Conservation (phyloP, 2,113 vertebrate genomes). For the Nansenia antarctica region DNA sequence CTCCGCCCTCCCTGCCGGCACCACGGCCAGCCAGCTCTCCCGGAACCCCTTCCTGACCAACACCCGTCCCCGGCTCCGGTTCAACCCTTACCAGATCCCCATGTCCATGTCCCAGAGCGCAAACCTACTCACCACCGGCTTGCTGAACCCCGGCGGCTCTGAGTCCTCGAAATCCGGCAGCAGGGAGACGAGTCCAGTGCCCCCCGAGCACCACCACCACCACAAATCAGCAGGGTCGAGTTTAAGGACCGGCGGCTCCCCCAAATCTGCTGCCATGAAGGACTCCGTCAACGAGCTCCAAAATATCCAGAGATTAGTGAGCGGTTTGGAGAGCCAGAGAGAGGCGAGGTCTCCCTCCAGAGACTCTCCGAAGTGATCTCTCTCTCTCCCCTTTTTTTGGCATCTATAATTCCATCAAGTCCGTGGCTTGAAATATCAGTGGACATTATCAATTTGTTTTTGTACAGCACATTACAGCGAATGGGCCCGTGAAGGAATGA, state of each 20-base stretch:
- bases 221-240: slow-evolving; percentile 68
- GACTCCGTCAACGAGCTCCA: slow-evolving; percentile 96
- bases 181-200: slow-evolving; percentile 87
- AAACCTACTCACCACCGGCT: slow-evolving; percentile 83
- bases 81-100: slow-evolving; percentile 96
- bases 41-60: slow-evolving; percentile 91
- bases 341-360: slow-evolving; percentile 83
- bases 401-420: slow-evolving; percentile 32
- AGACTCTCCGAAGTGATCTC: slow-evolving; percentile 90
- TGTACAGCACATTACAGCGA: slow-evolving; percentile 84
- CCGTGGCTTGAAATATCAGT: slow-evolving; percentile 64
- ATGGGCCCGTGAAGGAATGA: slow-evolving; percentile 32
- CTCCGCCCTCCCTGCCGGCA: slow-evolving; percentile 86
- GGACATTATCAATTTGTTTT: slow-evolving; percentile 73
- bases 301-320: slow-evolving; percentile 98
- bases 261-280: slow-evolving; percentile 87
- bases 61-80: slow-evolving; percentile 89
- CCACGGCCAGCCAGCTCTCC: slow-evolving; percentile 82
- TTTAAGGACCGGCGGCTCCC: slow-evolving; percentile 70
- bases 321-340: slow-evolving; percentile 91
- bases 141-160: slow-evolving; percentile 76
- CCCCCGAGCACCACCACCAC: slow-evolving; percentile 83
- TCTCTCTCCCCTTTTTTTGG: no score
- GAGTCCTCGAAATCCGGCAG: slow-evolving; percentile 88
- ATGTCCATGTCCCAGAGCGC: slow-evolving; percentile 89